Evolutionary conservation across 2,113 vertebrate genomes (phyloP), one percentile per base, ranked within the genome.

Genomic region (Pseudorhombus dupliciocellatus): DNA sequence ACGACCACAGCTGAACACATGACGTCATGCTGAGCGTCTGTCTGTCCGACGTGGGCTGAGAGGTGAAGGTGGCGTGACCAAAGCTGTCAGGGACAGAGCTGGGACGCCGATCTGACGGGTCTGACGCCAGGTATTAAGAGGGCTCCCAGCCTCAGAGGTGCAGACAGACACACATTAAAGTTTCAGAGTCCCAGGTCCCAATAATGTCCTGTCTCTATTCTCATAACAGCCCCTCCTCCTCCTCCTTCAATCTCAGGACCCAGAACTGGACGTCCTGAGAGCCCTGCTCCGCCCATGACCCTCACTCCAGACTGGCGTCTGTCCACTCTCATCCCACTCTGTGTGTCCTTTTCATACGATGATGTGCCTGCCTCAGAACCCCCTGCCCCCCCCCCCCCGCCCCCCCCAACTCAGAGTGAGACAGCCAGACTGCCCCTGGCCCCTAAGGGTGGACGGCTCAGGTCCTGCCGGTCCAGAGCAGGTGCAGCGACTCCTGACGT

Each of bases 121-220:
- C 84, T 79, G 80, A 83, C 87, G 78, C 87, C 77, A 90, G 86
- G 83, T 89, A 90, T 91, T 89, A 88, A 71, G 83, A 86, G 80
- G 84, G 75, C 84, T 86, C 87, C 82, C 87, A 81, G 80, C 80
- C 77, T 83, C 78, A 83, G 88, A 87, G 85, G 87, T 90, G 82
- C 88, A 87, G 79, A 78, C 75, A 87, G 79, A 78, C 73, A 81
- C 70, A 66, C 84, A 90, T 90, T 89, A 89, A 89, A 84, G 79
- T 91, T 90, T 90, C 71, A 90, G 75, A 65, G 78, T 89, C 84
- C 80, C 79, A 82, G 65, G 70, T 75, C 83, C 75, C 59, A n/a
- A 78, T 64, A 84, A 82, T 82, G 79, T 88, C 77, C 79, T 65
- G 75, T 73, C 59, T 70, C 75, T 40, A 44, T 46, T 51, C 54